These are phyloP conservation scores for Solea senegalensis DNA, from an alignment of 2,113 vertebrate genomes.

Conservation along the genomic window DNA sequence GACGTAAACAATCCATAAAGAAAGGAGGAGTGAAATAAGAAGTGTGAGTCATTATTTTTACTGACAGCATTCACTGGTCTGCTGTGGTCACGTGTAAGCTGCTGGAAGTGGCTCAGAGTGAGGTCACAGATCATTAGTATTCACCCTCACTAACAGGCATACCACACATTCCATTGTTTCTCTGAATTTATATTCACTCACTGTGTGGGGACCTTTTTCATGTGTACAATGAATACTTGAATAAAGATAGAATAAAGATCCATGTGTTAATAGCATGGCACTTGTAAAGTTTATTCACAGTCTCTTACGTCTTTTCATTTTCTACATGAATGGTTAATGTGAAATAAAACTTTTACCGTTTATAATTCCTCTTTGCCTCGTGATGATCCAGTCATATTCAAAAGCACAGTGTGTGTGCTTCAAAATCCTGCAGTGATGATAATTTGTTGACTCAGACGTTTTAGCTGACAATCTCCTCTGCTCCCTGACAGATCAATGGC, in stretches of 20 bases:
- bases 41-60: neutral
- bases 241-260: too few species aligned
- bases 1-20: neutral
- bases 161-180: slow-evolving; percentile 45
- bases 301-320: too few species aligned
- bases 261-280: too few species aligned
- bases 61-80: slow-evolving; percentile 3
- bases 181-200: slow-evolving; percentile 34
- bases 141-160: slow-evolving; percentile 44
- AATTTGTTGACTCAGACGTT: slow-evolving; percentile 1
- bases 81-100: slow-evolving; percentile 5
- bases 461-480: slow-evolving; percentile 18
- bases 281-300: too few species aligned
- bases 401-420: neutral
- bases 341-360: neutral
- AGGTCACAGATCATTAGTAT: slow-evolving; percentile 53
- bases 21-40: neutral
- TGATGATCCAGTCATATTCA: neutral
- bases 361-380: neutral
- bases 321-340: neutral
- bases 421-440: neutral
- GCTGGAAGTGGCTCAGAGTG: slow-evolving; percentile 20
- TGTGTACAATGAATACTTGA: neutral
- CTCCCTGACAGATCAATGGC: slow-evolving; percentile 90
- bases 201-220: slow-evolving; percentile 1